Evolutionary conservation across 53 echinoderm and acorn worm species (phyloP).

Genomic region (Arbacia lixula): DNA sequence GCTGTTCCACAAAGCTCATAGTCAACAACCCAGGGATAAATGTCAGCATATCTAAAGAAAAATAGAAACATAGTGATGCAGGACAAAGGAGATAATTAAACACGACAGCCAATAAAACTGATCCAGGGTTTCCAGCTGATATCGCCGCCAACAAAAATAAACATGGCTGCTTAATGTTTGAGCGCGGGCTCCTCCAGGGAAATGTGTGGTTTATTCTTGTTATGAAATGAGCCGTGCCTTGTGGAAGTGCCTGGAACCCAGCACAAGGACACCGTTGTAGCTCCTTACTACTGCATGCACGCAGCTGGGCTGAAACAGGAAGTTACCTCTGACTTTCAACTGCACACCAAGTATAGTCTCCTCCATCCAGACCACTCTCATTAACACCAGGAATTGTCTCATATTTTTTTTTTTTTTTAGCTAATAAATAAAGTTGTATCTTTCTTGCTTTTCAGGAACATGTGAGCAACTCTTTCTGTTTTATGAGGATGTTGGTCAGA

Average conservation of each 20-base stretch:
- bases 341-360: no score
- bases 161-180: conserved; percentile 2
- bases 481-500: no score
- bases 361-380: no score
- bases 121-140: conserved; percentile 24
- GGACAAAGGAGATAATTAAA: conserved; percentile 36
- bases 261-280: neutral
- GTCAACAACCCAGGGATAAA: neutral
- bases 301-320: no score
- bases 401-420: no score
- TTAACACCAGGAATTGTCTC: no score
- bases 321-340: no score
- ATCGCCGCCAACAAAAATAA: conserved; percentile 35
- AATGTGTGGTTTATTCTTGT: neutral
- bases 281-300: no score
- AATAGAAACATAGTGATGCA: conserved; percentile 30
- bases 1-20: conserved; percentile 12
- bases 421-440: no score
- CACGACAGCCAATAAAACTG: conserved; percentile 31
- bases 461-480: no score
- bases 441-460: no score
- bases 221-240: conserved; percentile 16
- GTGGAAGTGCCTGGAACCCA: conserved; percentile 30
- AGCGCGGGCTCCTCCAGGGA: conserved; percentile 7
- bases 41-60: conserved; percentile 29